Conservation (phyloP, 2,797 vertebrate genomes). For the Mallotus villosus region DNA sequence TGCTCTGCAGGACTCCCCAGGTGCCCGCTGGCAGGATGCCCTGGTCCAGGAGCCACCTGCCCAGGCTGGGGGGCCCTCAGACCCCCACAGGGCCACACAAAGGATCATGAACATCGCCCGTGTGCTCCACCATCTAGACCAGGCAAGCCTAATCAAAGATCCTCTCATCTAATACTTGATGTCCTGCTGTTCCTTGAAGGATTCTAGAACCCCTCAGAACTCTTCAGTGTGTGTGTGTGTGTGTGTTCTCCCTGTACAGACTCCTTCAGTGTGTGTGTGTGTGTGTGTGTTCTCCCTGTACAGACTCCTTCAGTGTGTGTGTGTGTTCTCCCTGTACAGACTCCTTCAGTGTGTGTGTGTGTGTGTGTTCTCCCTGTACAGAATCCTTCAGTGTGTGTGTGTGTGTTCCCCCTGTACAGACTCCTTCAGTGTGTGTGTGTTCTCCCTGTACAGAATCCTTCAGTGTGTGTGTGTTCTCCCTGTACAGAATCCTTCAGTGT, state of each 20-base stretch:
- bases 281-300: background rate
- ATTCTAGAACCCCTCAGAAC: too few species aligned
- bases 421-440: too few species aligned
- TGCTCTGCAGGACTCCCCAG: conserved; percentile 68
- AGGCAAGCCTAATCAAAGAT: conserved; percentile 66
- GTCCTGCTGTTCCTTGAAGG: too few species aligned
- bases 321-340: too few species aligned
- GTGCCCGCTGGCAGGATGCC: conserved; percentile 77
- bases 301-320: background rate
- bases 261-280: too few species aligned
- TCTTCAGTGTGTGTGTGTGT: background rate
- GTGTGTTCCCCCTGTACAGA: too few species aligned
- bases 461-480: too few species aligned
- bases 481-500: background rate
- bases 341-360: too few species aligned
- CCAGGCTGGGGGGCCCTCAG: conserved; percentile 63
- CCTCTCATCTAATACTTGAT: background rate
- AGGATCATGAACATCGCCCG: conserved; percentile 84
- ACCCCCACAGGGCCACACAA: conserved; percentile 77
- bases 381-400: background rate
- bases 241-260: too few species aligned
- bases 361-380: background rate
- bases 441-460: too few species aligned
- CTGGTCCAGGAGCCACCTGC: conserved; percentile 75
- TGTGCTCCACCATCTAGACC: conserved; percentile 88